Base-by-base conservation (phyloP, 2,113 vertebrate genomes). In the Kryptolebias marmoratus region DNA sequence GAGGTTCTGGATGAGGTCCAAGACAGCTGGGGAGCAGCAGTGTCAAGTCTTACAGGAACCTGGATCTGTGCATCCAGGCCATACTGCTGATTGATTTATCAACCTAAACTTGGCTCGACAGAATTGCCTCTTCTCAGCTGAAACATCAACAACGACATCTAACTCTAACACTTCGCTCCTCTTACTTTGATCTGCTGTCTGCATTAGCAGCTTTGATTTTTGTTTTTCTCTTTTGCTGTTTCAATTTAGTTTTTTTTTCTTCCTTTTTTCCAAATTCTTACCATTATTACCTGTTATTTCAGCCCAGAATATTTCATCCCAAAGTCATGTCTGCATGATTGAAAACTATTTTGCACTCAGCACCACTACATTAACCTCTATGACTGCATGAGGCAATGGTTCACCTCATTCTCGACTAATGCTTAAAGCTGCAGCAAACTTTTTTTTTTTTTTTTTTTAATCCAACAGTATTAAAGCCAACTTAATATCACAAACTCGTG, bases 11-110 rank as follows among this genome's bases (percentile, higher is more conserved):
- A 91, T 27, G 48, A 36, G 28, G 16, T 91, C 93, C 93, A 94
- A 87, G 82, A 77, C 85, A 91, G 88, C 88, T 91, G 85, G 76
- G 69, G 75, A 90, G 87, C 57, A 88, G 69, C 57, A 36, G 65
- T 92, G 89, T 92, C 87, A 91, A 92, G 87, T 90, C 82, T 70
- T 88, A 77, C 75, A 71, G 50, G 75, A 91, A 92, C 82, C 77
- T 82, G 82, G 85, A 88, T 88, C 86, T 80, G 75, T 73, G 77
- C 75, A 59, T 75, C 70, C 52, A 10, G 53, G 59, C 79, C 27
- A 4, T 54, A 39, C 72, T 9, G 83, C 80, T 94, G 88, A 93
- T 83, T 91, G 91, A 93, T 91, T 91, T 91, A 93, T 90, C 87
- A 90, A 84, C 54, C 70, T 50, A 16, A 68, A 59, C 57, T 53